A percentile compares a stretch with the other conserved stretches of the same genome.
Evolutionary conservation across 2,113 vertebrate species (phyloP).

Genomic region (Saccopteryx bilineata): DNA sequence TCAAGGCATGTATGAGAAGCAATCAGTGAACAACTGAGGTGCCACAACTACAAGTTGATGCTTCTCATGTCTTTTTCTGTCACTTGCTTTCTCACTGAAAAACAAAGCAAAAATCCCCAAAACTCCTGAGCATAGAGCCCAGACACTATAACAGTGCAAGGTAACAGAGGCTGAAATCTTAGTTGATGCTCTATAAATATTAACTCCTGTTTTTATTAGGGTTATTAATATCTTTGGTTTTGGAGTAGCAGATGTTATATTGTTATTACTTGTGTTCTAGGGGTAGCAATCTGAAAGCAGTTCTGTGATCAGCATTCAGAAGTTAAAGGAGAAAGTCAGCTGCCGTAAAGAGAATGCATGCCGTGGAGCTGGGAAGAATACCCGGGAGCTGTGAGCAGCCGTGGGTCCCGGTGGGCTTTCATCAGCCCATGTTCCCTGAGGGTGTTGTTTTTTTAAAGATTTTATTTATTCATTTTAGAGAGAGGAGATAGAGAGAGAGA

Average conservation of each 20-base stretch:
- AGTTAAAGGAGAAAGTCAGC: slow-evolving; percentile 5
- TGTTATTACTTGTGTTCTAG: neutral
- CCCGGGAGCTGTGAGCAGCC: neutral
- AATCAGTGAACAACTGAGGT: no score
- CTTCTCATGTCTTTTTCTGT: no score
- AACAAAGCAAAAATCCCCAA: no score
- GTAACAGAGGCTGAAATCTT: neutral
- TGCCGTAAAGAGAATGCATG: neutral
- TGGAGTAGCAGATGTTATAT: neutral
- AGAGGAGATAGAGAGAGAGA: no score
- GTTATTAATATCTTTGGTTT: neutral
- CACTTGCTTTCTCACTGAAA: no score
- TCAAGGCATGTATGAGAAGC: no score
- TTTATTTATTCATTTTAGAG: no score
- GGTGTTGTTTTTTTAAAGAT: neutral
- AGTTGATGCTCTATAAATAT: neutral
- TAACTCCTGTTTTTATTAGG: neutral
- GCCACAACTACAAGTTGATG: no score
- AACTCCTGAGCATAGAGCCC: neutral
- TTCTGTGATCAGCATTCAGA: neutral
- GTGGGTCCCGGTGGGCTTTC: neutral
- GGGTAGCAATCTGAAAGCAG: neutral
- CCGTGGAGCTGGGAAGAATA: neutral
- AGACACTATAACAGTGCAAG: neutral
- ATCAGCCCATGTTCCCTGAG: neutral